phyloP scores from a whole-genome alignment of 1,140 invertebrate species.

The Drosophila pectinifera region DNA sequence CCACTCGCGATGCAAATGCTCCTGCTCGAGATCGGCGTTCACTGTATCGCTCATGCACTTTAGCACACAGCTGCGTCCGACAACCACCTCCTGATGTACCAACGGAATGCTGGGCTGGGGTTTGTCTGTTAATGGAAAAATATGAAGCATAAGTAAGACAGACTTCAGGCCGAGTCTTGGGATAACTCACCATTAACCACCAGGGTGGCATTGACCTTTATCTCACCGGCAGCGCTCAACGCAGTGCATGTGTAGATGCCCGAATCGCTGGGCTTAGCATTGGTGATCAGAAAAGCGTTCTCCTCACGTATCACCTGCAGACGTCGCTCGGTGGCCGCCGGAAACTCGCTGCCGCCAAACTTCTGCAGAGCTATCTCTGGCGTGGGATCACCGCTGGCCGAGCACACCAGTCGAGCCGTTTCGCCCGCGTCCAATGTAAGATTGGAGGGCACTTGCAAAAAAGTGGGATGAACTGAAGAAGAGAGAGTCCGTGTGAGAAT shows the following conservation, averaged over 20 bases:
- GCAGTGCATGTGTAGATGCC: slow-evolving; percentile 98
- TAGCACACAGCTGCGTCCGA: slow-evolving; percentile 92
- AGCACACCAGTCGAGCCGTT: slow-evolving; percentile 95
- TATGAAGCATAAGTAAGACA: background rate
- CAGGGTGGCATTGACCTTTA: slow-evolving; percentile 95
- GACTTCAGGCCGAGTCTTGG: background rate
- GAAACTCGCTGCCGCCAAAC: slow-evolving; percentile 97
- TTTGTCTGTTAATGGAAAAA: slow-evolving; percentile 87
- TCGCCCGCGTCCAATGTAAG: slow-evolving; percentile 93
- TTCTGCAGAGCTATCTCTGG: slow-evolving; percentile 97
- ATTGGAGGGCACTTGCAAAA: slow-evolving; percentile 93
- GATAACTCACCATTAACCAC: slow-evolving; percentile 90
- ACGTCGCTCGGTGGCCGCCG: slow-evolving; percentile 95
- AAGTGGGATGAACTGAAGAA: slow-evolving; percentile 92
- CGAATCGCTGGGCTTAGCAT: slow-evolving; percentile 94
- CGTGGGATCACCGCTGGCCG: slow-evolving; percentile 93
- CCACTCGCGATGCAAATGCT: slow-evolving; percentile 94
- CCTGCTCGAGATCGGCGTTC: slow-evolving; percentile 87
- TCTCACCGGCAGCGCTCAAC: slow-evolving; percentile 93
- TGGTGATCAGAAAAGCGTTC: slow-evolving; percentile 96
- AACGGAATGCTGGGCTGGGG: slow-evolving; percentile 91
- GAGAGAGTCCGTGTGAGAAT: background rate
- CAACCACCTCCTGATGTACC: slow-evolving; percentile 91
- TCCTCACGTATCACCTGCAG: slow-evolving; percentile 97
- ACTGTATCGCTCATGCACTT: slow-evolving; percentile 93